These are phyloP conservation scores for Geotrupes spiniger DNA, from an alignment of 2,888 invertebrate species.

Conservation along the genomic window DNA sequence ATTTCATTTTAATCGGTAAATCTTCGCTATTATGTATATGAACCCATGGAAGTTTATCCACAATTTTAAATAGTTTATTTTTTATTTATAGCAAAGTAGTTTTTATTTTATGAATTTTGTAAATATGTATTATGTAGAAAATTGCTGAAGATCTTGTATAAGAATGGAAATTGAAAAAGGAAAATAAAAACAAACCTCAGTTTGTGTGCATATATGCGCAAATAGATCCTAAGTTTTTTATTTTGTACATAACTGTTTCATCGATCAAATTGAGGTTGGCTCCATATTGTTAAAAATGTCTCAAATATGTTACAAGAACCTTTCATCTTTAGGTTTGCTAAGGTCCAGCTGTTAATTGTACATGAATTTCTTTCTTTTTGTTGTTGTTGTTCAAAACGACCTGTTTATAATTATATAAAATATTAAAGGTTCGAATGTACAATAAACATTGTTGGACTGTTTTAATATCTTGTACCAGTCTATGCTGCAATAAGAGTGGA, in stretches of 20 bases:
- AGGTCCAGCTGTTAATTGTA: constrained; percentile 19
- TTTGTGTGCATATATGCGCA: constrained; percentile 31
- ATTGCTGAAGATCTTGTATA: constrained; percentile 2
- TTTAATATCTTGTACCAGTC: constrained; percentile 30
- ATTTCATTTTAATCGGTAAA: neutral
- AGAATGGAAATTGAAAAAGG: neutral
- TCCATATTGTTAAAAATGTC: constrained; percentile 21
- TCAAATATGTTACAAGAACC: constrained; percentile 20
- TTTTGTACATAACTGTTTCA: constrained; percentile 27
- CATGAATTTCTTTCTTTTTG: constrained; percentile 16
- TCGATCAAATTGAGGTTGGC: constrained; percentile 17
- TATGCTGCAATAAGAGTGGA: constrained; percentile 43
- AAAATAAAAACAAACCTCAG: constrained; percentile 29
- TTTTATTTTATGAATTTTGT: constrained; percentile 20
- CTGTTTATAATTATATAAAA: constrained; percentile 20
- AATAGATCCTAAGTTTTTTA: constrained; percentile 32
- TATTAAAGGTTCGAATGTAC: constrained; percentile 15
- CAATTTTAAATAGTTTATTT: constrained; percentile 1
- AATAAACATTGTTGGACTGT: constrained; percentile 19
- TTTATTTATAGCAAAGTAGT: constrained; percentile 19
- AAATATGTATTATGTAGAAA: constrained; percentile 10
- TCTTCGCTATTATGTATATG: neutral
- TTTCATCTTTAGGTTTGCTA: constrained; percentile 14
- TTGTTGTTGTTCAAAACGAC: constrained; percentile 20
- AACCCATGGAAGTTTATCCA: neutral